These are phyloP conservation scores for Oscheius sp. DNA, from an alignment of 2,888 invertebrate species.

Conservation along the genomic window DNA sequence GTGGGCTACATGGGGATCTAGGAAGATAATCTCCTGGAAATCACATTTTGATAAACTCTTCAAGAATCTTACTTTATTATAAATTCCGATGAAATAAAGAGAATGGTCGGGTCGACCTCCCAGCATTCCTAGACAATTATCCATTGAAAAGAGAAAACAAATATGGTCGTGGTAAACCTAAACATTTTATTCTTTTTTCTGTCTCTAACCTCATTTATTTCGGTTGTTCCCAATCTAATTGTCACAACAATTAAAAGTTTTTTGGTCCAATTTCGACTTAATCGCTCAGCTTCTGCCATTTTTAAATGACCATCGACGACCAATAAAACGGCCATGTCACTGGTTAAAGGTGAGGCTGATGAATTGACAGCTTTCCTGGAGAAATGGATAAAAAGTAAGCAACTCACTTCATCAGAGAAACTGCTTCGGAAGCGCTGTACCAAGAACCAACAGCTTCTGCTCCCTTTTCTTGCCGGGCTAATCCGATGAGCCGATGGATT, in stretches of 20 bases:
- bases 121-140: conserved; percentile 87
- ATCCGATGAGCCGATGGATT: conserved; percentile 51
- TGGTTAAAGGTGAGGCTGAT: conserved; percentile 46
- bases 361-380: conserved; percentile 50
- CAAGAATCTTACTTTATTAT: conserved; percentile 75
- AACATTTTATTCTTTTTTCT: background rate
- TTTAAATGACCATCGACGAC: conserved; percentile 53
- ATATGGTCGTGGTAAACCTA: conserved; percentile 83
- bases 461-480: conserved; percentile 37
- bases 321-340: conserved; percentile 44
- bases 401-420: conserved; percentile 46
- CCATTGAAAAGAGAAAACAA: conserved; percentile 82
- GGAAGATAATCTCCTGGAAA: conserved; percentile 80
- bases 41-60: too few relatives aligned
- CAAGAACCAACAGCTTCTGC: conserved; percentile 54
- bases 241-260: conserved; percentile 54
- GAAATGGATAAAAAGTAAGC: conserved; percentile 15
- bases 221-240: conserved; percentile 55
- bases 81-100: conserved; percentile 89
- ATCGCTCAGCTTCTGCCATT: conserved; percentile 42
- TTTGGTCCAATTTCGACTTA: conserved; percentile 58
- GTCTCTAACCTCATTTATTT: conserved; percentile 54
- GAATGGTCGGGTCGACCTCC: conserved; percentile 92
- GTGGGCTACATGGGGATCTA: conserved; percentile 94
- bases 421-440: conserved; percentile 60